phyloP scores from a whole-genome alignment of 2,888 invertebrate species.

The Nymphalis c-album region DNA sequence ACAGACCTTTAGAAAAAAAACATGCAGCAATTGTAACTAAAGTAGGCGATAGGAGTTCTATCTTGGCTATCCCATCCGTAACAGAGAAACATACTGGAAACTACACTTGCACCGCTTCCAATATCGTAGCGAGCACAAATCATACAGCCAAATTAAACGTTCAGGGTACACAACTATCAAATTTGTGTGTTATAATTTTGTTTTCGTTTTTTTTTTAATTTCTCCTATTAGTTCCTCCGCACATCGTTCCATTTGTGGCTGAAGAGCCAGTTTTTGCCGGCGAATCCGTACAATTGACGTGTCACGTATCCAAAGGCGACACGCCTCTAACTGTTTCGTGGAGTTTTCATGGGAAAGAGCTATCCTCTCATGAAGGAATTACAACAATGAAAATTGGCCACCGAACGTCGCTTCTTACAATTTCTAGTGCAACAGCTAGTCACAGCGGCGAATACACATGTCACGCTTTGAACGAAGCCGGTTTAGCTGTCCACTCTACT shows the following conservation, averaged over 20 bases:
- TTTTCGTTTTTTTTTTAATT: conserved; percentile 44
- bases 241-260: conserved; percentile 83
- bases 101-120: conserved; percentile 88
- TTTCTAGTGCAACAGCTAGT: conserved; percentile 83
- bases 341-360: conserved; percentile 85
- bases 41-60: conserved; percentile 82
- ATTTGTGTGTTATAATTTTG: conserved; percentile 51
- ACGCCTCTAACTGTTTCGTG: conserved; percentile 87
- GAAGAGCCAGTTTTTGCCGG: conserved; percentile 84
- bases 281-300: conserved; percentile 83
- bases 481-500: conserved; percentile 83
- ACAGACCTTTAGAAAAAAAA: conserved; percentile 68
- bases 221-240: conserved; percentile 68
- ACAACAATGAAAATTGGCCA: conserved; percentile 82
- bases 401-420: conserved; percentile 84
- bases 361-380: conserved; percentile 79
- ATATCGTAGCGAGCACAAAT: conserved; percentile 84
- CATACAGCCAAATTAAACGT: conserved; percentile 84
- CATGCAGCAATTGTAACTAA: conserved; percentile 78
- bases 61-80: conserved; percentile 84
- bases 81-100: conserved; percentile 86
- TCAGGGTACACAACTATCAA: conserved; percentile 81
- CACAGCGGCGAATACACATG: conserved; percentile 88
- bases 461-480: conserved; percentile 85
- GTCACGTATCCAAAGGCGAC: conserved; percentile 86